Conservation (phyloP, 2,797 vertebrate species). For the Poecilia picta region DNA sequence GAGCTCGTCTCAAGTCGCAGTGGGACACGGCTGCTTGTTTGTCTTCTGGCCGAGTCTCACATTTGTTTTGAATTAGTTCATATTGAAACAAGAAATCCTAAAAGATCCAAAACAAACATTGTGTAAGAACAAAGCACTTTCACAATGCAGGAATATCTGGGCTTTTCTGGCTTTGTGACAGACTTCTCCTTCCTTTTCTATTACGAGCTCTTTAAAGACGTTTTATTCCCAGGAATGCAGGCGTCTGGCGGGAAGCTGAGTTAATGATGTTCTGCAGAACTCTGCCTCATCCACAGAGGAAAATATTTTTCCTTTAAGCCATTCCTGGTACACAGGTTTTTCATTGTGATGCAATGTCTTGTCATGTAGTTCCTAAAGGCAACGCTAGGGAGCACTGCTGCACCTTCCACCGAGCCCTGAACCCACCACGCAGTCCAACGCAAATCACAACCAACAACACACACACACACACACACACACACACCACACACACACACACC, state of each 20-base stretch:
- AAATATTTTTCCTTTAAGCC: conserved; percentile 10
- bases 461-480: background rate
- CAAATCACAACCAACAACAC: background rate
- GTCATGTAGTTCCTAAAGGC: background rate
- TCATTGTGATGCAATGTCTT: background rate
- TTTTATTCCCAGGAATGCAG: conserved; percentile 17
- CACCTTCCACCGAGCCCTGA: conserved; percentile 20
- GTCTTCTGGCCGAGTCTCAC: conserved; percentile 29
- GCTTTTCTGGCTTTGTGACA: conserved; percentile 35
- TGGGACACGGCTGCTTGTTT: conserved; percentile 9
- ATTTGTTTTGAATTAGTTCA: conserved; percentile 34
- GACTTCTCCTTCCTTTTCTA: conserved; percentile 10
- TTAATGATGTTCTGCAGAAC: conserved; percentile 7
- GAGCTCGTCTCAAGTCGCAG: conserved; percentile 6
- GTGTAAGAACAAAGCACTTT: conserved; percentile 56
- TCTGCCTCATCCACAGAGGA: background rate
- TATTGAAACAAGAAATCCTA: conserved; percentile 44
- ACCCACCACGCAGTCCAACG: conserved; percentile 8
- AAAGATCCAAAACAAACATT: conserved; percentile 44
- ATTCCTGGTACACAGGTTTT: background rate
- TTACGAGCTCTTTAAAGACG: conserved; percentile 2
- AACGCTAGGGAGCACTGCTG: conserved; percentile 62
- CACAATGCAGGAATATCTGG: conserved; percentile 55
- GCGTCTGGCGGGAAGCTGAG: background rate
- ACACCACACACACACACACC: conserved; percentile 3